Evolutionary conservation across 2,113 vertebrate genomes (phyloP).

Genomic region (Falco punctatus): DNA sequence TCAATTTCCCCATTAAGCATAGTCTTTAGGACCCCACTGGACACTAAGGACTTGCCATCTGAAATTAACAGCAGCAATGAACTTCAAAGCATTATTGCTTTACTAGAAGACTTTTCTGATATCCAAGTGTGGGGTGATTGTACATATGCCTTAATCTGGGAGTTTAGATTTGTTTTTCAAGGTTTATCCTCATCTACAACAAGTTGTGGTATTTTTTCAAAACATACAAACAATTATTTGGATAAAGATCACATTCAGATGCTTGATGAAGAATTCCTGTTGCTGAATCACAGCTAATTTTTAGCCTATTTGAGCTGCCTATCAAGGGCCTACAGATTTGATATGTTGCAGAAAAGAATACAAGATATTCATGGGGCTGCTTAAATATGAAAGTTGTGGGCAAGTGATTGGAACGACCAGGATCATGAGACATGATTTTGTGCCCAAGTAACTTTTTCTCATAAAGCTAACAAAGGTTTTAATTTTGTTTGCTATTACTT

Average conservation of each 20-base stretch:
- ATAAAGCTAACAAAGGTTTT: neutral
- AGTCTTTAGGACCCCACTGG: neutral
- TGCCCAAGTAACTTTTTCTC: neutral
- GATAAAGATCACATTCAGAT: neutral
- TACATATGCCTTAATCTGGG: neutral
- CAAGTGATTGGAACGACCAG: neutral
- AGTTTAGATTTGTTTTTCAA: neutral
- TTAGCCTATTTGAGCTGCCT: neutral
- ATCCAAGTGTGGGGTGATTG: neutral
- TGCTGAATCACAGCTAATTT: neutral
- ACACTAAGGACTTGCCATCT: neutral
- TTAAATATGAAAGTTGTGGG: neutral
- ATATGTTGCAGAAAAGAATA: neutral
- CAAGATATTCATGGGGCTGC: neutral
- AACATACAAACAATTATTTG: neutral
- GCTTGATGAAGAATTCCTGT: neutral
- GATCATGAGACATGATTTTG: neutral
- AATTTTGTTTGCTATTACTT: neutral
- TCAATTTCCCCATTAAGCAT: neutral
- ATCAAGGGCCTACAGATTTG: neutral
- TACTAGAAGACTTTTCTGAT: neutral
- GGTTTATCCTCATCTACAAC: neutral
- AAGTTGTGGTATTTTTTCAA: neutral
- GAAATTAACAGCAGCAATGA: neutral
- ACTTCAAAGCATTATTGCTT: neutral